Conservation (phyloP, 2,888 invertebrate genomes). For the Ormyrus thymus region DNA sequence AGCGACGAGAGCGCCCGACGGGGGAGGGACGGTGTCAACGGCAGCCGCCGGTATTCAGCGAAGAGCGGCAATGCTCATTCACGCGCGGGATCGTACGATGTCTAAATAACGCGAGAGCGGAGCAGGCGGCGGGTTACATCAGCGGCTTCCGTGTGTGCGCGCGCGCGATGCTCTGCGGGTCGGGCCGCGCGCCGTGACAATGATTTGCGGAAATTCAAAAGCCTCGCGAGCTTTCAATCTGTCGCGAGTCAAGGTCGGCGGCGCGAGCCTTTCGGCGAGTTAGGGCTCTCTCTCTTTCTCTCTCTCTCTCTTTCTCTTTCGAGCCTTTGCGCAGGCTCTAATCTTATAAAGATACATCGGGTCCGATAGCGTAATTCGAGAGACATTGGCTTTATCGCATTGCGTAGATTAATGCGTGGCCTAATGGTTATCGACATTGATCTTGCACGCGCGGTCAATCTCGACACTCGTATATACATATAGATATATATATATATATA, state of each 20-base stretch:
- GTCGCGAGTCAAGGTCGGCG: background rate
- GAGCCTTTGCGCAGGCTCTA: too few species aligned
- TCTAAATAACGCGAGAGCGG: slow-evolving; percentile 13
- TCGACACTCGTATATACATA: too few species aligned
- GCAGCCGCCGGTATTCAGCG: too few species aligned
- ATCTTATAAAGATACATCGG: too few species aligned
- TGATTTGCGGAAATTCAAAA: slow-evolving; percentile 46
- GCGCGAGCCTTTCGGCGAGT: background rate
- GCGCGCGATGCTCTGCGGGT: too few species aligned
- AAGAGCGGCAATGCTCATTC: too few species aligned
- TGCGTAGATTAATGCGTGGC: slow-evolving; percentile 39
- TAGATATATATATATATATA: too few species aligned
- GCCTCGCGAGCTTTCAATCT: background rate
- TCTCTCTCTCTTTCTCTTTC: too few species aligned
- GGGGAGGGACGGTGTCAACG: too few species aligned
- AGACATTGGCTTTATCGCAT: slow-evolving; percentile 46
- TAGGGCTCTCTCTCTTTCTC: too few species aligned
- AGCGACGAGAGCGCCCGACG: too few species aligned
- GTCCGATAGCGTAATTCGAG: too few species aligned
- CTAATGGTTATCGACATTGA: slow-evolving; percentile 52
- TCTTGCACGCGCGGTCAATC: slow-evolving; percentile 50
- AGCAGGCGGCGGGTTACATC: slow-evolving; percentile 34
- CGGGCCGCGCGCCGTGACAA: slow-evolving; percentile 2
- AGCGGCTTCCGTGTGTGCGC: background rate
- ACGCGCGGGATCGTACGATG: slow-evolving; percentile 2